A percentile compares a stretch with the other conserved stretches of the same genome.
Evolutionary conservation across 2,888 invertebrate genomes (phyloP).

Genomic region (Ethmia dodecea): DNA sequence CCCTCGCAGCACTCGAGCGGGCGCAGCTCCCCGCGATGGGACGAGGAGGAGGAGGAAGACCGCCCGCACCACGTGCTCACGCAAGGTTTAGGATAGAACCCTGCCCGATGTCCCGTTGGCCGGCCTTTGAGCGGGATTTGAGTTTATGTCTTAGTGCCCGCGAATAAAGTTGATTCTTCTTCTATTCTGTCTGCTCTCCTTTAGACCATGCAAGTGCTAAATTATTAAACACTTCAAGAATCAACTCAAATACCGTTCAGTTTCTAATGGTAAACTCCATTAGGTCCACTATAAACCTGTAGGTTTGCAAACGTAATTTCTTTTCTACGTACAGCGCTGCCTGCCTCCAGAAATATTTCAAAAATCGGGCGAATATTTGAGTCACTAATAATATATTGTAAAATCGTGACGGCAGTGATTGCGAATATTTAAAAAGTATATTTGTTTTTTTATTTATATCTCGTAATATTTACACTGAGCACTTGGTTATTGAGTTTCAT

Average conservation of each 20-base stretch:
- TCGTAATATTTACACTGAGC: slow-evolving; percentile 7
- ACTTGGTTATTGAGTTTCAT: slow-evolving; percentile 7
- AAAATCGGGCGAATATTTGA: too few species aligned
- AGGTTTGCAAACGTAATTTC: slow-evolving; percentile 26
- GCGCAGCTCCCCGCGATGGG: slow-evolving; percentile 67
- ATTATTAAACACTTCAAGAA: too few species aligned
- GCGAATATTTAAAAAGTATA: slow-evolving; percentile 23
- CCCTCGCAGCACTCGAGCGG: slow-evolving; percentile 61
- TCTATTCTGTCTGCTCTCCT: too few species aligned
- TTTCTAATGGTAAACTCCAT: slow-evolving; percentile 23
- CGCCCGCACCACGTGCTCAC: slow-evolving; percentile 56
- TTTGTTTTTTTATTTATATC: slow-evolving; percentile 10
- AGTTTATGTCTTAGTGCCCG: too few species aligned
- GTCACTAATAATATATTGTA: slow-evolving; percentile 18
- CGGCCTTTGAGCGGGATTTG: slow-evolving; percentile 20
- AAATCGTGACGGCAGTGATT: slow-evolving; percentile 65
- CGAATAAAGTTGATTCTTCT: too few species aligned
- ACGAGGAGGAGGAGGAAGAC: slow-evolving; percentile 65
- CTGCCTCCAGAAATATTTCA: too few species aligned
- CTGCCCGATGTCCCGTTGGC: slow-evolving; percentile 22
- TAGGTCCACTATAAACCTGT: slow-evolving; percentile 34
- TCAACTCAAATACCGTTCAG: slow-evolving; percentile 53
- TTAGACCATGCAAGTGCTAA: too few species aligned
- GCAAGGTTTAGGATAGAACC: slow-evolving; percentile 61
- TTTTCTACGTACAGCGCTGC: slow-evolving; percentile 53